Conservation (phyloP, 2,797 vertebrate species). For the Paramormyrops hopkinsi region DNA sequence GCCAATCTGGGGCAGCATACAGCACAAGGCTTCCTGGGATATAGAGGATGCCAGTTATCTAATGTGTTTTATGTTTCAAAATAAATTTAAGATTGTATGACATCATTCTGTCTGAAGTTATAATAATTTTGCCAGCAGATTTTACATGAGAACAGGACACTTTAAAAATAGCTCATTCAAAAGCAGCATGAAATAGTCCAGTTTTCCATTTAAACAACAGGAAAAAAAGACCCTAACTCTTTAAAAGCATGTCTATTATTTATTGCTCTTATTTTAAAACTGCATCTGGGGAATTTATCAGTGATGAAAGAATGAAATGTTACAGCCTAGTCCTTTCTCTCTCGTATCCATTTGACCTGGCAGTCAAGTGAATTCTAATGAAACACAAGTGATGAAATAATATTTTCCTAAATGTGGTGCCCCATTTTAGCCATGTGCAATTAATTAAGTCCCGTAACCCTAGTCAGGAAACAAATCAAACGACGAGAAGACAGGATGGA, state of each 20-base stretch:
- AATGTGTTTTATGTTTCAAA: neutral
- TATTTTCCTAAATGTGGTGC: slow-evolving; percentile 74
- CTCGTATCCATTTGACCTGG: slow-evolving; percentile 78
- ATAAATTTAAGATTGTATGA: neutral
- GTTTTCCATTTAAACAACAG: neutral
- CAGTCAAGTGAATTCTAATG: slow-evolving; percentile 83
- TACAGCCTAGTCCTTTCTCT: slow-evolving; percentile 64
- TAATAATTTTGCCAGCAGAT: neutral
- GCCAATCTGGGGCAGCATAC: neutral
- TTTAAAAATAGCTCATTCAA: neutral
- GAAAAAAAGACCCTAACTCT: neutral
- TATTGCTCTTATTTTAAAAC: neutral
- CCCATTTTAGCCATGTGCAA: slow-evolving; percentile 46
- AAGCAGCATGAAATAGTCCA: neutral
- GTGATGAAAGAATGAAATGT: slow-evolving; percentile 58
- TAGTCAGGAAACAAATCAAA: neutral
- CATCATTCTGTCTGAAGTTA: neutral
- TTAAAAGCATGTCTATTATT: neutral
- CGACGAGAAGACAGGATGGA: neutral
- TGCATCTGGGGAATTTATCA: slow-evolving; percentile 1
- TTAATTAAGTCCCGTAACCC: slow-evolving; percentile 19
- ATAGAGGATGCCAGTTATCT: neutral
- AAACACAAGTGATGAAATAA: slow-evolving; percentile 78
- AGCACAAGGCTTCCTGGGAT: neutral
- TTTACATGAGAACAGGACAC: neutral